These are phyloP conservation scores for Imbricaverruca yamaguchii DNA, from an alignment of 2,888 invertebrate genomes.

Conservation along the genomic window DNA sequence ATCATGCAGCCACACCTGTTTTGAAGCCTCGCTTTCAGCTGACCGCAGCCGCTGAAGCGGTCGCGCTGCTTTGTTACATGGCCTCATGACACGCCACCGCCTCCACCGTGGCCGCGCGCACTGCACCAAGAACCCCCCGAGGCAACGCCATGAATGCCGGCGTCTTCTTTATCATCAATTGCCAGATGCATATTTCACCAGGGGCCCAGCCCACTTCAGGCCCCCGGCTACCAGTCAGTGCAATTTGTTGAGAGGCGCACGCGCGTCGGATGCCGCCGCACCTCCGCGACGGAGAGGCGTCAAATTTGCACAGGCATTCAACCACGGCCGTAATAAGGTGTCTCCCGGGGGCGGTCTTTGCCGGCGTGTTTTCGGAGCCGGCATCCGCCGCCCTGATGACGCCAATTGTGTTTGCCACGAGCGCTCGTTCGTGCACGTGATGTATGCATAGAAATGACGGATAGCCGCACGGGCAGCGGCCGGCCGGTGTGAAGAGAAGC, in stretches of 20 bases:
- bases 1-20: neutral
- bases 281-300: neutral
- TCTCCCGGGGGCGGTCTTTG: neutral
- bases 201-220: neutral
- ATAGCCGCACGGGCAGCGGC: no score
- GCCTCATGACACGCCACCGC: neutral
- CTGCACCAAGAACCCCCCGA: neutral
- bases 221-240: neutral
- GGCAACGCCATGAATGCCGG: neutral
- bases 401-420: neutral
- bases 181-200: neutral
- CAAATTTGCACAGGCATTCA: conserved; percentile 6
- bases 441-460: neutral
- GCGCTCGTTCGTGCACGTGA: neutral
- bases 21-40: neutral
- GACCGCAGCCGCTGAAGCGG: no score
- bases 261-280: neutral
- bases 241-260: neutral
- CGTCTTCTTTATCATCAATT: neutral
- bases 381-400: neutral
- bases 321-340: neutral
- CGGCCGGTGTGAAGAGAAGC: no score
- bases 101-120: neutral
- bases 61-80: neutral
- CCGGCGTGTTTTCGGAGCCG: neutral